Conservation (phyloP, 1,140 invertebrate species). For the Drosophila athabasca region DNA sequence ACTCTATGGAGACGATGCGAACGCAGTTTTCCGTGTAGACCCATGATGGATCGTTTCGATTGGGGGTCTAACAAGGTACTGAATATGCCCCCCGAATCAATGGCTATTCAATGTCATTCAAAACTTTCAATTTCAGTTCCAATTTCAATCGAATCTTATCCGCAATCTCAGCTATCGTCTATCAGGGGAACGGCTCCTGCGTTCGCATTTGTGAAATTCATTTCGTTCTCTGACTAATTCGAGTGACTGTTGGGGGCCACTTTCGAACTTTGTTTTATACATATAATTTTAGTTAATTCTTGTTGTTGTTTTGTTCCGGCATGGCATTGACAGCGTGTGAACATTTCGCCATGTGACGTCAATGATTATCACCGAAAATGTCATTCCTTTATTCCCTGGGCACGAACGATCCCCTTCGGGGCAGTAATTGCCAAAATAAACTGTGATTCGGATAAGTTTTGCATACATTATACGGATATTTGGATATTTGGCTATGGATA, state of each 20-base stretch:
- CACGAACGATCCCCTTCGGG: not conserved
- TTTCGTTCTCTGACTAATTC: conserved; percentile 26
- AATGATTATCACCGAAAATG: conserved; percentile 36
- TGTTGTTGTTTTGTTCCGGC: conserved; percentile 4
- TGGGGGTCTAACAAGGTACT: conserved; percentile 7
- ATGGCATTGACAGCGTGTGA: conserved; percentile 38
- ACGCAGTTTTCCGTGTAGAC: conserved; percentile 36
- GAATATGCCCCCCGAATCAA: not conserved
- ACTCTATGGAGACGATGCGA: not conserved
- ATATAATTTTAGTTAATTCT: conserved; percentile 1
- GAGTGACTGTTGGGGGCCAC: conserved; percentile 5
- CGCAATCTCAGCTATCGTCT: conserved; percentile 3
- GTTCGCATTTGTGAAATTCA: conserved; percentile 31
- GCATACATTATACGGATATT: not conserved
- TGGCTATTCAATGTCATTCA: conserved; percentile 4
- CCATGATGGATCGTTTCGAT: conserved; percentile 26
- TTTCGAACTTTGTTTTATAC: no score
- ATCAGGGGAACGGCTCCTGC: conserved; percentile 3
- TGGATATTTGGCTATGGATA: no score
- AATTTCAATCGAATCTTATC: conserved; percentile 43
- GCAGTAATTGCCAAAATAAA: conserved; percentile 19
- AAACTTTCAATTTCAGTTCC: not conserved
- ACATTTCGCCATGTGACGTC: conserved; percentile 37
- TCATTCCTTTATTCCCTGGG: not conserved
- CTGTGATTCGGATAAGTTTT: conserved; percentile 11